phyloP scores from a whole-genome alignment of 92 coral and sea anemone species.

The Phenganax stokvisi region DNA sequence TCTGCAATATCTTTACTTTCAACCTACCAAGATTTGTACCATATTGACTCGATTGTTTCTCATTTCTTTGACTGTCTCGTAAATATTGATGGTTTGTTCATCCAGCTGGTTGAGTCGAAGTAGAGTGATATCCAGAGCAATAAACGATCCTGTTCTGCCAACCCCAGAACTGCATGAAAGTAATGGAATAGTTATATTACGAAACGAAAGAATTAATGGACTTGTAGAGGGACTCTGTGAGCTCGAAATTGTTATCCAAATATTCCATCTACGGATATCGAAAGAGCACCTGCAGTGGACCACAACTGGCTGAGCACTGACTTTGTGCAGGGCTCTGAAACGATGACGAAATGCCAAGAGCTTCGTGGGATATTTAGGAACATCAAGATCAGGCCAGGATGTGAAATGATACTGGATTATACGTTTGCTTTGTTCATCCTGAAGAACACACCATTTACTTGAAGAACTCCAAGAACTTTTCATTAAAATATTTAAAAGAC shows the following conservation, averaged over 20 bases:
- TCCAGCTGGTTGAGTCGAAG: slow-evolving; percentile 32
- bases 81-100: slow-evolving; percentile 70
- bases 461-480: not conserved
- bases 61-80: slow-evolving; percentile 84
- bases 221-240: no score
- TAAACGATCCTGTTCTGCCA: slow-evolving; percentile 91
- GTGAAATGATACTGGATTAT: slow-evolving; percentile 52
- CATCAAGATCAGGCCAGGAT: slow-evolving; percentile 59
- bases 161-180: slow-evolving; percentile 70
- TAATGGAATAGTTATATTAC: not conserved
- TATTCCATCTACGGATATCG: not conserved
- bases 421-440: not conserved
- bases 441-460: not conserved
- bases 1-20: not conserved
- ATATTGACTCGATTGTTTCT: slow-evolving; percentile 71
- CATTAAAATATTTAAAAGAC: not conserved
- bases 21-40: slow-evolving; percentile 88
- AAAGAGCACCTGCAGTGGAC: slow-evolving; percentile 44
- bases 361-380: slow-evolving; percentile 74
- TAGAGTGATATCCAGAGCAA: slow-evolving; percentile 47
- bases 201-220: not conserved
- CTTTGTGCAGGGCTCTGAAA: slow-evolving; percentile 13
- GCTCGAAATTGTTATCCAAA: no score
- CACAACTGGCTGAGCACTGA: slow-evolving; percentile 30
- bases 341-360: slow-evolving; percentile 21